phyloP scores from a whole-genome alignment of 2,888 invertebrate genomes.

The Megalurothrips usitatus region DNA sequence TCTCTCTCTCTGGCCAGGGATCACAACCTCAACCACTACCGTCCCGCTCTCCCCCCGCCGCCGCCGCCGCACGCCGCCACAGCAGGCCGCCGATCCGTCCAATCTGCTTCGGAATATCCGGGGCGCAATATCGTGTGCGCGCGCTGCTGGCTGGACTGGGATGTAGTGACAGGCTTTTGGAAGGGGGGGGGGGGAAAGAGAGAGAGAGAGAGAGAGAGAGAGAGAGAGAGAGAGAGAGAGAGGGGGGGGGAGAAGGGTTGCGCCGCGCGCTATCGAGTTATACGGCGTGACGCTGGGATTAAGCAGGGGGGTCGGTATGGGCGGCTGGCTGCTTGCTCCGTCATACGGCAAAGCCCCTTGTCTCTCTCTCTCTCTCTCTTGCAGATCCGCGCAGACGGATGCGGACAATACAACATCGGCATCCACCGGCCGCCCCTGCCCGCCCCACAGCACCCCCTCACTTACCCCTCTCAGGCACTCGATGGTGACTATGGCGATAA shows the following conservation, averaged over 20 bases:
- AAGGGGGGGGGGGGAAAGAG: neutral
- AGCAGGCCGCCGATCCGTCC: neutral
- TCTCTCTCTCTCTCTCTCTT: no score
- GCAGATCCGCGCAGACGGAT: no score
- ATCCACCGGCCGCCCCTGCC: neutral
- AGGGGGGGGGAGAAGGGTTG: neutral
- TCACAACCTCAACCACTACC: no score
- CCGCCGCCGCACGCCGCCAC: neutral
- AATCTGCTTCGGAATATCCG: neutral
- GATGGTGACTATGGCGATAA: no score
- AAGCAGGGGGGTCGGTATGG: neutral
- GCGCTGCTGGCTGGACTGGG: neutral
- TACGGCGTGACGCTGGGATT: neutral
- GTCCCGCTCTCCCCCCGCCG: neutral
- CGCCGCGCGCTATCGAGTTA: neutral
- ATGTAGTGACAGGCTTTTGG: neutral
- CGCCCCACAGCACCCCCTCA: neutral
- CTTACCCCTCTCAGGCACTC: neutral
- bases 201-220: no score
- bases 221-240: no score
- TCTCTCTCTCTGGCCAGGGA: no score
- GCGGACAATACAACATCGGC: neutral
- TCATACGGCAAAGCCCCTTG: neutral
- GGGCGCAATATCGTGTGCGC: neutral
- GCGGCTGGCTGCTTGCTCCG: neutral